A percentile compares a stretch with the other conserved stretches of the same genome.
These are phyloP conservation scores for Microtus oregoni DNA, from an alignment of 2,113 vertebrate species.

Conservation along the genomic window DNA sequence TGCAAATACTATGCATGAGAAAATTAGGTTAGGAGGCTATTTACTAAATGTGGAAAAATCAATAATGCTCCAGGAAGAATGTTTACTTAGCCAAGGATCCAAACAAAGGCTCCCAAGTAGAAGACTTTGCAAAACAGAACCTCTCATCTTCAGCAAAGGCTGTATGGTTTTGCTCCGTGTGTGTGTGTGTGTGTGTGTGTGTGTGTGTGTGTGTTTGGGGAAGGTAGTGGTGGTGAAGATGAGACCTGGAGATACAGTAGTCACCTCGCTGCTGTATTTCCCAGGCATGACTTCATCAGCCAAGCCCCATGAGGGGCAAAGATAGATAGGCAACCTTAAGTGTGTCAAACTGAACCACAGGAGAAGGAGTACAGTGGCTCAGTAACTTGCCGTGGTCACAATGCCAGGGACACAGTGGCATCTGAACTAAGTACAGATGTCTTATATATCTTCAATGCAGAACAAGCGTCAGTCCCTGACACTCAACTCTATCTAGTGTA, in stretches of 20 bases:
- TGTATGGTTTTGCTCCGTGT: not conserved
- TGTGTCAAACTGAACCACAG: not conserved
- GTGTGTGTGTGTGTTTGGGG: not conserved
- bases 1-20: slow-evolving; percentile 41
- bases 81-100: slow-evolving; percentile 15
- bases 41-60: slow-evolving; percentile 41
- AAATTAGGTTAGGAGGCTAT: slow-evolving; percentile 29
- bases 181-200: not conserved
- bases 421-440: not conserved
- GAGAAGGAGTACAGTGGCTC: not conserved
- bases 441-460: not conserved
- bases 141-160: not conserved
- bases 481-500: rapidly evolving
- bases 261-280: not conserved
- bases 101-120: not conserved
- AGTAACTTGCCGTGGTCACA: not conserved
- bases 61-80: slow-evolving; percentile 11
- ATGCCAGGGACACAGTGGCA: not conserved
- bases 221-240: not conserved
- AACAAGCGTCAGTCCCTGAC: not conserved
- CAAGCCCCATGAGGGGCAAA: rapidly evolving
- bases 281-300: not conserved
- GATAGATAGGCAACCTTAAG: not conserved
- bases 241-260: rapidly evolving
- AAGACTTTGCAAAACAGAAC: not conserved